These are phyloP conservation scores for Nemapogon koenigi DNA, from an alignment of 2,888 invertebrate genomes.

Conservation along the genomic window DNA sequence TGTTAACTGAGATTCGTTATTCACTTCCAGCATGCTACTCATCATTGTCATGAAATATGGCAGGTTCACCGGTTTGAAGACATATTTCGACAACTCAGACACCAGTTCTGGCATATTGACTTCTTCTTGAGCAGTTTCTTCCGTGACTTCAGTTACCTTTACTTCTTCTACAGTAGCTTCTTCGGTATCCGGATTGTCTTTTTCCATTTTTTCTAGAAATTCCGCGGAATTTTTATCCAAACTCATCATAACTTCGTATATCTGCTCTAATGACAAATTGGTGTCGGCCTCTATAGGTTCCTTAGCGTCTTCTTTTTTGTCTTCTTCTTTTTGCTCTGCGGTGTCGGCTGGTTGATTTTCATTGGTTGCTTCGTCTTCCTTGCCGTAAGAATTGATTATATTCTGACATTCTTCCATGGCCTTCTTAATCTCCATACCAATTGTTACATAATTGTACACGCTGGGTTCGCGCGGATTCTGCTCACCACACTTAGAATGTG, in stretches of 20 bases:
- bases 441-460: conserved; percentile 44
- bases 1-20: conserved; percentile 44
- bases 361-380: not conserved
- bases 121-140: conserved; percentile 51
- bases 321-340: not conserved
- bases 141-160: conserved; percentile 40
- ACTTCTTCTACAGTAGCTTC: conserved; percentile 14
- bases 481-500: conserved; percentile 13
- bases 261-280: conserved; percentile 44
- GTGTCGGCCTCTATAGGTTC: conserved; percentile 17
- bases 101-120: conserved; percentile 56
- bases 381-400: conserved; percentile 46
- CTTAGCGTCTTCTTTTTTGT: conserved; percentile 23
- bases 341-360: not conserved
- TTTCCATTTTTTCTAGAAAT: conserved; percentile 38
- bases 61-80: conserved; percentile 36
- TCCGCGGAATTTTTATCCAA: conserved; percentile 45
- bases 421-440: conserved; percentile 50
- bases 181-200: conserved; percentile 33
- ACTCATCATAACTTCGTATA: conserved; percentile 50
- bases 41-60: conserved; percentile 47
- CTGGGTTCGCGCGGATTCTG: conserved; percentile 30
- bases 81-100: conserved; percentile 39
- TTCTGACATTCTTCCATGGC: conserved; percentile 58
- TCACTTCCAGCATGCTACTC: conserved; percentile 42